Evolutionary conservation across 2,797 vertebrate genomes (phyloP).

Genomic region (Gouania willdenowi): DNA sequence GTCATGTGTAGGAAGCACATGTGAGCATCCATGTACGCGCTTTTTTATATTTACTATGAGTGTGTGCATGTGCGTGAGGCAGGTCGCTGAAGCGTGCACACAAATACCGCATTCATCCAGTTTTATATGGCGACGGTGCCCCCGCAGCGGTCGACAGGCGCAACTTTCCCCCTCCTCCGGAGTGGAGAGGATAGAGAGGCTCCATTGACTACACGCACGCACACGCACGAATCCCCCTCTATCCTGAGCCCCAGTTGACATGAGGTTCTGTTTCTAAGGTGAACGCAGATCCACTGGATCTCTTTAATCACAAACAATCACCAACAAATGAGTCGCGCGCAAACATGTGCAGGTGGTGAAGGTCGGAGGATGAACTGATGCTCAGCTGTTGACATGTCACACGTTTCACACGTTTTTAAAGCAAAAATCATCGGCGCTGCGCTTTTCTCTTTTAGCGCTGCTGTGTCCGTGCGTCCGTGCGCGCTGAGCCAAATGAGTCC

Average conservation of each 20-base stretch:
- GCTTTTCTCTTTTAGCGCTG: constrained; percentile 22
- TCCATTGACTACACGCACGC: constrained; percentile 21
- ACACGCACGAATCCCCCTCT: neutral
- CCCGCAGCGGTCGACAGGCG: constrained; percentile 43
- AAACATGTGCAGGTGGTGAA: constrained; percentile 31
- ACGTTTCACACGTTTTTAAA: neutral
- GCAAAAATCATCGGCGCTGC: too few relatives aligned
- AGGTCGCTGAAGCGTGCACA: constrained; percentile 29
- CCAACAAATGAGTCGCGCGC: too few relatives aligned
- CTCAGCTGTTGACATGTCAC: neutral
- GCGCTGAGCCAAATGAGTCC: constrained; percentile 27
- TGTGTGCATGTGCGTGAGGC: neutral
- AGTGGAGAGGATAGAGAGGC: constrained; percentile 41
- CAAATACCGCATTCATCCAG: constrained; percentile 62
- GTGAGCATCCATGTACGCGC: too few relatives aligned
- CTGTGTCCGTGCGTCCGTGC: constrained; percentile 34
- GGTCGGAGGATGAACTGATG: neutral
- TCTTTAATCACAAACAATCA: too few relatives aligned
- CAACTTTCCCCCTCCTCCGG: constrained; percentile 49
- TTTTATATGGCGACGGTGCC: constrained; percentile 51
- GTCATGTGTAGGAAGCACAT: too few relatives aligned
- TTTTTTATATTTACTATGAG: too few relatives aligned
- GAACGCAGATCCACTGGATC: constrained; percentile 13
- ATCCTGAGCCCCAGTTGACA: constrained; percentile 18
- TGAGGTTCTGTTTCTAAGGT: too few relatives aligned